Evolutionary conservation across 2,888 invertebrate species (phyloP).

Genomic region (Microdon myrmicae): DNA sequence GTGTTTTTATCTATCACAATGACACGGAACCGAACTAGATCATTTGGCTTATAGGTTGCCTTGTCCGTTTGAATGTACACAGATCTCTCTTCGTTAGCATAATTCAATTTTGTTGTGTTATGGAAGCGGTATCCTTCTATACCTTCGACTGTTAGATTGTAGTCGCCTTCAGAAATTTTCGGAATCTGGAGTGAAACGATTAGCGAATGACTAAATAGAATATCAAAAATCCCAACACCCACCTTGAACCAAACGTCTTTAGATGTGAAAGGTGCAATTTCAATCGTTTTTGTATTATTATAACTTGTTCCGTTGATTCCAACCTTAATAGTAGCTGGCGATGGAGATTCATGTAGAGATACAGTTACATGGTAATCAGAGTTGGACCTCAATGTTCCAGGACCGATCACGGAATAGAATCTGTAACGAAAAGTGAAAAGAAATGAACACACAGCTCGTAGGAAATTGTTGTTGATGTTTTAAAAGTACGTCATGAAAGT

Average conservation of each 20-base stretch:
- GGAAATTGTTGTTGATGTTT: too few species aligned
- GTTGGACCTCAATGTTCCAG: slow-evolving; percentile 82
- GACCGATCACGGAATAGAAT: slow-evolving; percentile 81
- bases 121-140: slow-evolving; percentile 78
- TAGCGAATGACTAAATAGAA: background rate
- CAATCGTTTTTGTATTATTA: slow-evolving; percentile 75
- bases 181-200: slow-evolving; percentile 46
- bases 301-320: slow-evolving; percentile 79
- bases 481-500: too few species aligned
- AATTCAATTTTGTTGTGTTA: slow-evolving; percentile 77
- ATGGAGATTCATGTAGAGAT: slow-evolving; percentile 67
- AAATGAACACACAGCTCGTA: background rate
- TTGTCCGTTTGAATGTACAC: slow-evolving; percentile 93
- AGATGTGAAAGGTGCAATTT: slow-evolving; percentile 77
- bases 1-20: slow-evolving; percentile 79
- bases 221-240: slow-evolving; percentile 29
- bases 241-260: slow-evolving; percentile 79
- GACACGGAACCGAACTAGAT: slow-evolving; percentile 79
- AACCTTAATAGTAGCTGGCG: slow-evolving; percentile 71
- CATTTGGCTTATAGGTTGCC: slow-evolving; percentile 88
- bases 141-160: slow-evolving; percentile 68
- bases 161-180: slow-evolving; percentile 56
- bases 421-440: slow-evolving; percentile 53
- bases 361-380: slow-evolving; percentile 85
- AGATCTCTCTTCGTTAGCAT: slow-evolving; percentile 75